Evolutionary conservation across 53 echinoderm and acorn worm species (phyloP), one percentile per base, ranked within the genome.

Genomic region (Holothuria scabra): DNA sequence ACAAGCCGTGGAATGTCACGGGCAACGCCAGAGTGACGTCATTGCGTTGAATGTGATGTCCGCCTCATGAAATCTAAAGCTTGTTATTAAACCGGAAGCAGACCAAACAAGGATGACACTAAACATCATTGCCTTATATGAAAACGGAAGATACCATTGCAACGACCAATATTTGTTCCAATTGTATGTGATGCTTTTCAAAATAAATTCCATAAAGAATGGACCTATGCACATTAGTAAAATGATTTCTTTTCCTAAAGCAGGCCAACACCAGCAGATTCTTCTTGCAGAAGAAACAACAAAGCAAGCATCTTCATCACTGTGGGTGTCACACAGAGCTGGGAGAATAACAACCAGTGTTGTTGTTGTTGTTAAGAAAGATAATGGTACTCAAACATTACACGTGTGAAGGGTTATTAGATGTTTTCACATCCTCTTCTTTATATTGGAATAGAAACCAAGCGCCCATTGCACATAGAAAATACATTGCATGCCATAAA

Each of bases 321-420:
- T 80, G 34, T 89, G 89, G 89, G 20, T 18, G 12, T 24, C 80
- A 23, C 89, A 89, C 31, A 3, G 89, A 4, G 60, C 26, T 29
- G 89, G 85, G 1, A 6, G 89, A 2, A 68, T 85, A 3, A 89
- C 89, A 28, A 69, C 85, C 56, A 89, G 89, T 80, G 85, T 89
- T 18, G 85, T 63, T 22, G 89, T 85, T 16, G 89, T 80, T 44
- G 74, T 49, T 29, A 64, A 29, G 5, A 68, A 55, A 56, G 81
- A 65, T 59, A 52, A 52, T 16, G 57, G 32, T 80, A 91, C 63
- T 91, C 79, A 30, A 72, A 81, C 32, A 66, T 91, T 18, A 81
- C 91, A 56, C 20, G 81, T 35, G 71, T 87, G 11, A 84, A 87
- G 84, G 84, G 80, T 10, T 87, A 91, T 59, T 80, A 87, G 87